A percentile compares a stretch with the other conserved stretches of the same genome.
Conservation (phyloP, 2,888 invertebrate genomes). For the Pantelozetes paolii region DNA sequence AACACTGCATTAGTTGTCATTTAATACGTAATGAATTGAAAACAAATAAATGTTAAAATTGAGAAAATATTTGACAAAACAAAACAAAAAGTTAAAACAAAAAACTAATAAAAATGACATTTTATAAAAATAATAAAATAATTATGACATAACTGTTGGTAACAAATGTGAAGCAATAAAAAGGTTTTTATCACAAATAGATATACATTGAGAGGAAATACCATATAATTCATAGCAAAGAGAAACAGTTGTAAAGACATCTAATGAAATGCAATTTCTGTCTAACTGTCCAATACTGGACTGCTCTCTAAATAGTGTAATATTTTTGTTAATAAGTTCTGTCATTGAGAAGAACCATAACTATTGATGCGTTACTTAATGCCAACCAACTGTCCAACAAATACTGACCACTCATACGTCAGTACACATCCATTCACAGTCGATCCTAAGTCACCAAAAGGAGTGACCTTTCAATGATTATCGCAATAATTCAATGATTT, state of each 20-base stretch:
- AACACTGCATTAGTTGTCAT: no score
- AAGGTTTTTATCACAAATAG: not conserved
- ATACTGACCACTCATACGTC: not conserved
- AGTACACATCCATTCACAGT: not conserved
- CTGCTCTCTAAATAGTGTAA: not conserved
- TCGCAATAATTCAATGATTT: no score
- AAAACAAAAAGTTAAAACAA: no score
- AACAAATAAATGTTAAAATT: no score
- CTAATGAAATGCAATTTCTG: not conserved
- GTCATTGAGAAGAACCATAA: not conserved
- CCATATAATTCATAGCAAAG: not conserved
- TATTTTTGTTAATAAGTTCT: not conserved
- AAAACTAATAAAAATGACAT: no score
- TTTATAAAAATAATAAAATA: no score
- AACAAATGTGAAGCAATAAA: not conserved
- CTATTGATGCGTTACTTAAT: not conserved
- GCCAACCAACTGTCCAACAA: not conserved
- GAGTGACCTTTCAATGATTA: not conserved
- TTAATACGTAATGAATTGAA: no score
- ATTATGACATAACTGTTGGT: not conserved
- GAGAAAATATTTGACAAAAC: no score
- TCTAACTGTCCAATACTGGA: no score
- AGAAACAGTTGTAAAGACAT: conserved; percentile 1
- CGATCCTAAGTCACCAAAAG: not conserved
- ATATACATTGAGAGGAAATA: not conserved